Conservation (phyloP, 2,113 vertebrate species). For the Tachycineta bicolor region DNA sequence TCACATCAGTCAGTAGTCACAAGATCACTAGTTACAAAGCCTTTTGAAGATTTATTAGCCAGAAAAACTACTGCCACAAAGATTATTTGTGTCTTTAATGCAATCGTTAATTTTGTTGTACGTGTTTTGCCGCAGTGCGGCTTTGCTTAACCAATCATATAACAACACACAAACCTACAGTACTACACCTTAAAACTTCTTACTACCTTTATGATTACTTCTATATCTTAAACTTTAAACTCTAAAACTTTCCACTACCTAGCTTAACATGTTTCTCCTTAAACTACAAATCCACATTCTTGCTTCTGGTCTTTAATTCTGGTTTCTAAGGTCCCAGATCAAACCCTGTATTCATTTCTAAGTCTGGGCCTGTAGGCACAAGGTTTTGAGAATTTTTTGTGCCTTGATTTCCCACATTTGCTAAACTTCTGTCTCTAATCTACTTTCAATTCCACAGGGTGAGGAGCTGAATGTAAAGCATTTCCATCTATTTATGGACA, state of each 20-base stretch:
- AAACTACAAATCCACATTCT: neutral
- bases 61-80: neutral
- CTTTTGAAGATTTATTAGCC: neutral
- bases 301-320: neutral
- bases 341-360: neutral
- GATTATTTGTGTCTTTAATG: neutral
- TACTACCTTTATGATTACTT: neutral
- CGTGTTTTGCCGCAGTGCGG: neutral
- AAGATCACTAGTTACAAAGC: neutral
- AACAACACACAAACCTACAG: neutral
- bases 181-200: neutral
- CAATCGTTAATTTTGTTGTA: neutral
- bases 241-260: neutral
- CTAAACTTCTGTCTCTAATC: slow-evolving; percentile 47
- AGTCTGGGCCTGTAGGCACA: neutral
- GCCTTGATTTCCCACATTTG: neutral
- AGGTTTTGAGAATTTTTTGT: neutral
- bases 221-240: neutral
- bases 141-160: neutral
- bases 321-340: neutral
- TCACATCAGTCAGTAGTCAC: neutral
- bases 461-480: neutral
- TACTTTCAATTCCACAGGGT: slow-evolving; percentile 6
- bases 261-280: neutral
- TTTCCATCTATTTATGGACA: slow-evolving; percentile 42